Base-by-base conservation (phyloP, 92 coral and sea anemone species). In the Pocillopora meandrina region DNA sequence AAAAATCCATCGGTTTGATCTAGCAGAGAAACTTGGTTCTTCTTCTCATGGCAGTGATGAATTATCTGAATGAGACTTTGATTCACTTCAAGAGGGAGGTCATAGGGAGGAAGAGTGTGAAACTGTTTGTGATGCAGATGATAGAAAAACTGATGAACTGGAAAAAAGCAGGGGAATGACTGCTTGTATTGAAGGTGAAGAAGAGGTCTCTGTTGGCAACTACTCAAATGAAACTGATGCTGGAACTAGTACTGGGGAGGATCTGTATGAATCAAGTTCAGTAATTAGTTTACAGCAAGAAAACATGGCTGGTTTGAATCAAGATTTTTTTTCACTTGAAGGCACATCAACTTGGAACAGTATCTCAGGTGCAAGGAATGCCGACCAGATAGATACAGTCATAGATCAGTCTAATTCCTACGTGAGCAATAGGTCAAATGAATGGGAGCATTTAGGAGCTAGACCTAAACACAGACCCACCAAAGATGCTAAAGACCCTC, bases 381-480 rank as follows among this genome's bases (percentile, higher is more conserved):
- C 56, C 0, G 16, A 49, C 69, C 9, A 10, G 5, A 19, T 33
- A 42, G 69, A 81, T 47, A 15, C 74, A 49, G 19, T 21, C 35
- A 21, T 36, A 0, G 55, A 70, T 35, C 56, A 36, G 8, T 36
- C 55, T n/a, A 55, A 16, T 20, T 11, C 62, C 3, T 33, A 13
- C 21, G 10, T n/a, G 17, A 57, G 61, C 63, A 19, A 10, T n/a
- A 34, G 5, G 33, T 57, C 78, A 74, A 57, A 57, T 21, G 18
- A 74, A 52, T 83, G 80, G 74, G 63, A 63, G 15, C 73, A 64
- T 9, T 33, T 21, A 11, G 86, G 86, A 9, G 86, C 86, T 9
- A 65, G 80, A 73, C 86, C 86, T 47, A 83, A 61, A 2, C 65
- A 59, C 68, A 61, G 61, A 2, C 23, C 21, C 62, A 47, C 78